These are phyloP conservation scores for Carassius carassius DNA, from an alignment of 2,113 vertebrate genomes.

Conservation along the genomic window DNA sequence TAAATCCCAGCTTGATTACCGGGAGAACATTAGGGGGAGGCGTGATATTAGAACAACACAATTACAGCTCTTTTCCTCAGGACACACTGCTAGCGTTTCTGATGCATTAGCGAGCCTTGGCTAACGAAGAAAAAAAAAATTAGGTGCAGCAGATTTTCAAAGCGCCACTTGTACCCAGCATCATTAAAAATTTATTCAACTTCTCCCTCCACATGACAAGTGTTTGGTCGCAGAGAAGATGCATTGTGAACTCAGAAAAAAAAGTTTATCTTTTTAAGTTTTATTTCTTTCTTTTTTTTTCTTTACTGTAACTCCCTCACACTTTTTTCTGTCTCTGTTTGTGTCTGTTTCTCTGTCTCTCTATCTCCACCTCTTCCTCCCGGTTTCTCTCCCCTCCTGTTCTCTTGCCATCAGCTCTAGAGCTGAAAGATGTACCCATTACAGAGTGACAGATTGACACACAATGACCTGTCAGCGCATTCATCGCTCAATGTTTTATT, in stretches of 20 bases:
- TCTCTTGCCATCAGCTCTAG: conserved; percentile 80
- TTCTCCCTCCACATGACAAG: conserved; percentile 87
- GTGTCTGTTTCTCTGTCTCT: conserved; percentile 45
- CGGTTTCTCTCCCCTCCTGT: conserved; percentile 75
- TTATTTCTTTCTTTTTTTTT: conserved; percentile 66
- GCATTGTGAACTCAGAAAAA: conserved; percentile 79
- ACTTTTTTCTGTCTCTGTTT: conserved; percentile 8
- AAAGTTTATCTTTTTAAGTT: conserved; percentile 71
- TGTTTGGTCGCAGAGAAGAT: conserved; percentile 89
- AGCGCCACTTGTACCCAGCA: conserved; percentile 89
- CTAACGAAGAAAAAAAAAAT: conserved; percentile 90
- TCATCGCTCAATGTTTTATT: conserved; percentile 94
- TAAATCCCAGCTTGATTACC: conserved; percentile 89
- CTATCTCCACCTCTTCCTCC: conserved; percentile 58
- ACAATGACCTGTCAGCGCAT: conserved; percentile 93
- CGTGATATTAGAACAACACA: conserved; percentile 89
- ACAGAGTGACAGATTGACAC: conserved; percentile 95
- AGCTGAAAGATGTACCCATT: conserved; percentile 95
- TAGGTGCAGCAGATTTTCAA: conserved; percentile 95
- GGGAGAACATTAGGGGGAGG: conserved; percentile 88
- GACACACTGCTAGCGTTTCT: conserved; percentile 89
- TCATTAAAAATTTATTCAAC: conserved; percentile 99
- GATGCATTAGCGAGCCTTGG: conserved; percentile 89
- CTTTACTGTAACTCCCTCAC: conserved; percentile 48
- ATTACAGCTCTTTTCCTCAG: conserved; percentile 87